Evolutionary conservation across 2,797 vertebrate species (phyloP).

Genomic region (Passerculus sandwichensis): DNA sequence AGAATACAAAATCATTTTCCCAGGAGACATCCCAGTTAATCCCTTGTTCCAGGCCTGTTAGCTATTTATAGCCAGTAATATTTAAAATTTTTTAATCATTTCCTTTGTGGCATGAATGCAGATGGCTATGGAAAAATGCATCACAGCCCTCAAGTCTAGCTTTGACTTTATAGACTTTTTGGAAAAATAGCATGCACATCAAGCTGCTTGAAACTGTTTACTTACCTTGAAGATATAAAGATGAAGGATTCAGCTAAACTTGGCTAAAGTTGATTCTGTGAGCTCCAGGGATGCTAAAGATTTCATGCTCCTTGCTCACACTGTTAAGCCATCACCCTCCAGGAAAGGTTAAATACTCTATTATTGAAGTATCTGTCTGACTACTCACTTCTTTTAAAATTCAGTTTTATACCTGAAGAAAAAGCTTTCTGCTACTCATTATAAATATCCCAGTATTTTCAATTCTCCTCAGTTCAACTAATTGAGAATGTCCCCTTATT

Average conservation of each 20-base stretch:
- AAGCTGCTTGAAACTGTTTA: not conserved
- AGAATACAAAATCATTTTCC: not conserved
- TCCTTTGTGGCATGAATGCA: not conserved
- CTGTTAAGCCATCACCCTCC: not conserved
- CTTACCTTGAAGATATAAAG: not conserved
- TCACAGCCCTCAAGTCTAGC: not conserved
- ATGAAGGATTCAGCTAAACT: not conserved
- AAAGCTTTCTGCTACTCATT: not conserved
- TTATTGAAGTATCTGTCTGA: not conserved
- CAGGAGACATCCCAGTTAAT: not conserved
- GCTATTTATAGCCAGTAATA: not conserved
- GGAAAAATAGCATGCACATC: not conserved
- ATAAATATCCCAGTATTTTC: not conserved
- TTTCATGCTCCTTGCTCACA: not conserved
- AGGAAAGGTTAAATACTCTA: not conserved
- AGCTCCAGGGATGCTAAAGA: not conserved
- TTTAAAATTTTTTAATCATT: fast-evolving
- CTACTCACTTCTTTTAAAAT: not conserved
- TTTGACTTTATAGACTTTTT: not conserved
- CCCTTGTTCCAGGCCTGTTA: not conserved
- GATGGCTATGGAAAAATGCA: not conserved
- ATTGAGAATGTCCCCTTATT: not conserved
- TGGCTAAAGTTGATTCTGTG: not conserved
- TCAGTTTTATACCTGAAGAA: not conserved
- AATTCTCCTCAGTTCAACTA: not conserved